A percentile compares a stretch with the other conserved stretches of the same genome.
Conservation (phyloP, 1,140 invertebrate genomes). For the Solen grandis region DNA sequence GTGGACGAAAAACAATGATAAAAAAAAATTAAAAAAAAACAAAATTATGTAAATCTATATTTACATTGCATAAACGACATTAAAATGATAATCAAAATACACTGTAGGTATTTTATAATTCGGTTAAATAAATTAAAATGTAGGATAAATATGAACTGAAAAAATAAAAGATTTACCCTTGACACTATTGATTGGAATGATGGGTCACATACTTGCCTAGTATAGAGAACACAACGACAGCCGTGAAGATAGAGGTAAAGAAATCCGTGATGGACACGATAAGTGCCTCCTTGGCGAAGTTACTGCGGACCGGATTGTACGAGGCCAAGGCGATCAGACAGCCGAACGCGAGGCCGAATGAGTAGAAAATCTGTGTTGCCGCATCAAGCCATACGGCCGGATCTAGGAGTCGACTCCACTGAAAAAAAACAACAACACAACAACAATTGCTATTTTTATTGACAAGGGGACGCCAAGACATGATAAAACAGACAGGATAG, state of each 20-base stretch:
- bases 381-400: constrained; percentile 88
- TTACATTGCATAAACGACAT: no score
- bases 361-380: constrained; percentile 94
- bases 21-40: no score
- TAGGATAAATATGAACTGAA: not conserved
- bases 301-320: constrained; percentile 84
- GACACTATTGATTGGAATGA: not conserved
- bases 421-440: no score
- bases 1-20: no score
- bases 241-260: constrained; percentile 72
- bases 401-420: constrained; percentile 70
- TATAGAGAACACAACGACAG: constrained; percentile 69
- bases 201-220: constrained; percentile 62
- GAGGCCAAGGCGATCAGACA: constrained; percentile 82
- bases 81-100: no score
- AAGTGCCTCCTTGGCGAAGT: constrained; percentile 67
- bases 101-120: no score
- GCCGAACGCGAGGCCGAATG: constrained; percentile 91
- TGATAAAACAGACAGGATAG: no score
- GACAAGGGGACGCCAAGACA: no score
- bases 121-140: constrained; percentile 10
- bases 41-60: no score
- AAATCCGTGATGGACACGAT: constrained; percentile 71
- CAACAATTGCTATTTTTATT: no score
- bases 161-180: not conserved